Evolutionary conservation across 2,888 invertebrate species (phyloP).

Genomic region (Drosophila koepferae): DNA sequence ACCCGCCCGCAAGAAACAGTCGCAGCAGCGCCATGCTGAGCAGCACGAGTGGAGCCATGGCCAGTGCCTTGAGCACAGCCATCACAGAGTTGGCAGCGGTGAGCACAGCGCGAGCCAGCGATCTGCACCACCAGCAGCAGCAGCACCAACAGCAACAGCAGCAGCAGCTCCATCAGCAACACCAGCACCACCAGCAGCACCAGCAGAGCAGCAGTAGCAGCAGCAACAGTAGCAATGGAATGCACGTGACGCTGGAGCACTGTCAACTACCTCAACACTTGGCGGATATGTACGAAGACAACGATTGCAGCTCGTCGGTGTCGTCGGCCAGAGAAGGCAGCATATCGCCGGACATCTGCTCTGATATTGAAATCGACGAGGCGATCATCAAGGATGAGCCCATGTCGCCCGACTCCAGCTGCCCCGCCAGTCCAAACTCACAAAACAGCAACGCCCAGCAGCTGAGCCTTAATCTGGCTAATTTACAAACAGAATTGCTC

Average conservation of each 20-base stretch:
- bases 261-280: conserved; percentile 80
- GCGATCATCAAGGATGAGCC: conserved; percentile 91
- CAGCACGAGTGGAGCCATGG: conserved; percentile 55
- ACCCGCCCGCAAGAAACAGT: conserved; percentile 60
- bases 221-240: conserved; percentile 30
- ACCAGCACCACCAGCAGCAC: not conserved
- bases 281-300: conserved; percentile 67
- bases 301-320: conserved; percentile 71
- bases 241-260: conserved; percentile 64
- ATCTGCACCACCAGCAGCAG: conserved; percentile 24
- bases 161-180: not conserved
- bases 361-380: conserved; percentile 85
- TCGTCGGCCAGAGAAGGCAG: conserved; percentile 79
- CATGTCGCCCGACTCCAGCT: conserved; percentile 90
- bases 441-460: conserved; percentile 71
- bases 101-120: conserved; percentile 31
- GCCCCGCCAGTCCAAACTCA: conserved; percentile 88
- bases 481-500: conserved; percentile 87
- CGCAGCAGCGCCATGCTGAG: conserved; percentile 59
- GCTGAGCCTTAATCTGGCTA: conserved; percentile 82
- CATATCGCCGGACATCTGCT: conserved; percentile 82
- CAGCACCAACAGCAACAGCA: not conserved
- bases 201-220: conserved; percentile 12
- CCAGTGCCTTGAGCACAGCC: conserved; percentile 58
- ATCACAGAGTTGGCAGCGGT: conserved; percentile 56